phyloP scores from a whole-genome alignment of 2,888 invertebrate species.

The Phrixothrix hirtus region DNA sequence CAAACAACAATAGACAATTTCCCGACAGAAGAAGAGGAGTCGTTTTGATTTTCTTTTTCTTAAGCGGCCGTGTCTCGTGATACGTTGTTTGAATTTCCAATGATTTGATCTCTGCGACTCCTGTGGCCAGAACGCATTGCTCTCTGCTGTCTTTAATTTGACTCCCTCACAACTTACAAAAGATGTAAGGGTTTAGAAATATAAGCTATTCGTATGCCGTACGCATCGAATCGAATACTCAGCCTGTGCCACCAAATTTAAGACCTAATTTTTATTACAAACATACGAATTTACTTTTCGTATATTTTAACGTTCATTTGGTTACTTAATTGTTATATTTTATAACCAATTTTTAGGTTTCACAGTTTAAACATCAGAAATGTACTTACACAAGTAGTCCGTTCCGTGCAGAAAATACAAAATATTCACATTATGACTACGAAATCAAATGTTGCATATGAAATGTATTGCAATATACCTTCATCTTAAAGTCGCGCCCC shows the following conservation, averaged over 20 bases:
- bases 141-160: constrained; percentile 26
- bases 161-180: constrained; percentile 25
- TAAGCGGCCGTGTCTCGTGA: constrained; percentile 39
- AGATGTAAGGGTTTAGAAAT: constrained; percentile 15
- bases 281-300: constrained; percentile 9
- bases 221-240: constrained; percentile 17
- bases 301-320: too few species aligned
- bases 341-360: too few species aligned
- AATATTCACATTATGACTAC: too few species aligned
- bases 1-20: constrained; percentile 51
- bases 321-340: too few species aligned
- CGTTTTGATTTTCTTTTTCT: constrained; percentile 45
- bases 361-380: too few species aligned
- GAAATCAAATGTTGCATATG: too few species aligned
- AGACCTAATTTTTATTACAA: constrained; percentile 1
- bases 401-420: too few species aligned
- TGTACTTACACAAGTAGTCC: too few species aligned
- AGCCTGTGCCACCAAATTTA: constrained; percentile 16
- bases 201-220: constrained; percentile 20
- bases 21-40: constrained; percentile 38
- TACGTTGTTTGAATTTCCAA: constrained; percentile 47
- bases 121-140: constrained; percentile 20
- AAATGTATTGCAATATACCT: too few species aligned
- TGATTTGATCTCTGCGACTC: constrained; percentile 30
- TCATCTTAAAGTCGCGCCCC: too few species aligned